Evolutionary conservation across 2,113 vertebrate species (phyloP).

Genomic region (Xiphias gladius): DNA sequence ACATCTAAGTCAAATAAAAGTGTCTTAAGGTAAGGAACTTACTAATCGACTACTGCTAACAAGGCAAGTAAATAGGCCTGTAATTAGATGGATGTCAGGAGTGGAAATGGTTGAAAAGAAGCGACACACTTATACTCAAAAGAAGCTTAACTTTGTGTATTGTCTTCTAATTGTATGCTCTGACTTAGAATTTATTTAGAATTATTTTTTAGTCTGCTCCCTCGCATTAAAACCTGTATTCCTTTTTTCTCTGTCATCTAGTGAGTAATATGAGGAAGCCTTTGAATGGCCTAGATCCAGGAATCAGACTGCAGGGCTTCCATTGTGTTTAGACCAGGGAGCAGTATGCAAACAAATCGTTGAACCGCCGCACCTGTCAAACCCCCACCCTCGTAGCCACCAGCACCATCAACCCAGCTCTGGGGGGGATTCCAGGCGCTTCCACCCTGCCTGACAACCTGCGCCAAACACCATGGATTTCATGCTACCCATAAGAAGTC

Average conservation of each 20-base stretch:
- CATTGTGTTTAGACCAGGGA: constrained; percentile 67
- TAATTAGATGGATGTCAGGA: not conserved
- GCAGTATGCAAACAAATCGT: constrained; percentile 77
- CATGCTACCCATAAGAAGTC: constrained; percentile 60
- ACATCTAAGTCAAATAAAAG: not conserved
- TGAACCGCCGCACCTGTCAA: constrained; percentile 63
- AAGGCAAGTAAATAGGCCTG: not conserved
- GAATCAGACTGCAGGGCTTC: constrained; percentile 70
- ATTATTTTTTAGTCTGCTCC: not conserved
- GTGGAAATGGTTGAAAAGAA: not conserved
- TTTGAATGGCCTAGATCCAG: constrained; percentile 77
- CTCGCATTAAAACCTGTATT: constrained; percentile 9
- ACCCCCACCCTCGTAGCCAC: constrained; percentile 54
- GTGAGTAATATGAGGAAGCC: constrained; percentile 85
- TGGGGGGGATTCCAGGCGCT: constrained; percentile 42
- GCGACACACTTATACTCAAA: not conserved
- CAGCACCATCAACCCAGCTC: constrained; percentile 37
- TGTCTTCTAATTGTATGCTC: not conserved
- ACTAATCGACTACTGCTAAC: not conserved
- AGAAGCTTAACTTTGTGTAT: not conserved
- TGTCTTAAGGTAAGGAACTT: not conserved
- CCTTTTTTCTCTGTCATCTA: constrained; percentile 58
- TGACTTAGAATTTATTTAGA: not conserved
- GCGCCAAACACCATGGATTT: constrained; percentile 76
- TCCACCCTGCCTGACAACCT: constrained; percentile 52